Percentiles rank a stretch among this genome's conserved stretches.
Evolutionary conservation across 2,797 vertebrate genomes (phyloP).

Genomic region (Clarias laeviceps): DNA sequence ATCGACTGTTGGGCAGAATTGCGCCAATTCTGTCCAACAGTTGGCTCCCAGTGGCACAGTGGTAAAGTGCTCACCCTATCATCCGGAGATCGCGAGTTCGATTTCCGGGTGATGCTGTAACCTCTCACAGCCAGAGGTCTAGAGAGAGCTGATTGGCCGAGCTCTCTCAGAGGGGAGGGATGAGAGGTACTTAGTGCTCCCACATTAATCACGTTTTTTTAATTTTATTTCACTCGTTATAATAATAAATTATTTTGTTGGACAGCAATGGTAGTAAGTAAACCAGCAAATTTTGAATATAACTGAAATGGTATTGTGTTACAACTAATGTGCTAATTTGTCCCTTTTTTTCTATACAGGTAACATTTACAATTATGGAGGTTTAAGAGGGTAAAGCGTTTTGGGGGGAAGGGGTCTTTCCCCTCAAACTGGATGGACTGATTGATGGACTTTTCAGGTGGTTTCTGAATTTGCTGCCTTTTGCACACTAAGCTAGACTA

Average conservation of each 20-base stretch:
- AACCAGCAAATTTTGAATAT: neutral
- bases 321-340: neutral
- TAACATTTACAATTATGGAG: conserved; percentile 95
- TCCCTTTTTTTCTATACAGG: conserved; percentile 69
- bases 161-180: too few species aligned
- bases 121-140: too few species aligned
- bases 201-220: too few species aligned
- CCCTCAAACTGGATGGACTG: conserved; percentile 81
- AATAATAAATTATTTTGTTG: neutral
- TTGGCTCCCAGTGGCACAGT: too few species aligned
- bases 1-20: too few species aligned
- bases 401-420: conserved; percentile 81
- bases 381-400: conserved; percentile 77
- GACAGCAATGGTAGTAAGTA: neutral
- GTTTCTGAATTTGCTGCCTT: conserved; percentile 69
- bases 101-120: too few species aligned
- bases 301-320: neutral
- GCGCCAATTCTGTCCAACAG: too few species aligned
- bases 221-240: neutral
- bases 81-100: too few species aligned
- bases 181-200: too few species aligned
- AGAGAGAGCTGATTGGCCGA: too few species aligned
- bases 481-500: conserved; percentile 68
- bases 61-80: too few species aligned
- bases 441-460: conserved; percentile 72